Base-by-base conservation (phyloP, 2,888 invertebrate genomes). In the Acrobasis suavella region DNA sequence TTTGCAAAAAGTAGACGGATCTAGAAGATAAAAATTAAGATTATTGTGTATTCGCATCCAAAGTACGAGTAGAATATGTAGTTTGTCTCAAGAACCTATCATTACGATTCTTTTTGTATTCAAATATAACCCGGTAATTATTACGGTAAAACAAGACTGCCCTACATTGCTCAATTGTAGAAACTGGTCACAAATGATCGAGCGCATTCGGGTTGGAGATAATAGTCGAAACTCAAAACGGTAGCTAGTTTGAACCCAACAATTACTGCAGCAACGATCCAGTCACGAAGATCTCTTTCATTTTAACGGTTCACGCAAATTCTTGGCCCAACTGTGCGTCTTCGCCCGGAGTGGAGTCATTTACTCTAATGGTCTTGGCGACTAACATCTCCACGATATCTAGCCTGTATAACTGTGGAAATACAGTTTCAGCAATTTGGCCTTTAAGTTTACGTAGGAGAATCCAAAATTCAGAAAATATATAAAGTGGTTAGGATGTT, bases 281-380 rank as follows among this genome's bases (percentile, higher is more conserved):
- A 77, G 83, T 84, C 81, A 85, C 83, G 83, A 83, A 85, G 83
- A 86, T 83, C 77, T 83, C 76, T 76, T 72, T 70, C 68, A 73
- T 75, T 71, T 73, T 80, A 83, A 83, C 81, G 77, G 79, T 80
- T 74, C 73, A 75, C 74, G 73, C 70, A 74, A 77, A 77, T 71
- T 78, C 78, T 75, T 74, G 77, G 76, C 72, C 76, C 73, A 72
- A 77, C 81, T 85, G 82, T 82, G 83, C 77, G 71, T 70, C 74
- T 71, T 71, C 71, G 67, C 75, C 78, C 76, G 72, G 73, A 80
- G 74, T 82, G 74, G 78, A 82, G 76, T 81, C 77, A 85, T 87
- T 86, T 85, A 71, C 80, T 82, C 79, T 87, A 86, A 87, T 84
- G 83, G 82, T 78, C 78, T 76, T 71, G 71, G 68, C 73, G 68